These are phyloP conservation scores for Leptogaster cylindrica DNA, from an alignment of 2,888 invertebrate species.

Conservation along the genomic window DNA sequence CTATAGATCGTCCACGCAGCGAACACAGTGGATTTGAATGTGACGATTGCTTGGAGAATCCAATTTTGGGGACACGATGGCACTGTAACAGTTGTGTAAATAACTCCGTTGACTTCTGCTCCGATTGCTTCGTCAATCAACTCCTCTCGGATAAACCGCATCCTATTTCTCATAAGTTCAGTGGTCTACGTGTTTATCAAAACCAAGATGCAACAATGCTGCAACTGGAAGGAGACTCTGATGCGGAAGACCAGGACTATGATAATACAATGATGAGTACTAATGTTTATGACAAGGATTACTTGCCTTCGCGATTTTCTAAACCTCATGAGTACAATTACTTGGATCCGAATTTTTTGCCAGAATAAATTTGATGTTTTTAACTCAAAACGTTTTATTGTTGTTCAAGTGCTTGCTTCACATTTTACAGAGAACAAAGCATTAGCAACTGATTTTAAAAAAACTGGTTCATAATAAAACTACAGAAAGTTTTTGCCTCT, in stretches of 20 bases:
- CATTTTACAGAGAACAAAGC: too few relatives aligned
- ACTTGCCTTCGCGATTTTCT: slow-evolving; percentile 47
- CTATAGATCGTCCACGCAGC: slow-evolving; percentile 50
- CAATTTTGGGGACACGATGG: slow-evolving; percentile 72
- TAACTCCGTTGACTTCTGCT: slow-evolving; percentile 68
- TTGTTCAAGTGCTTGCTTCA: background rate
- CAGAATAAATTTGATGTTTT: slow-evolving; percentile 39
- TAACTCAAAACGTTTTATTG: background rate
- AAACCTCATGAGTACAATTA: slow-evolving; percentile 50
- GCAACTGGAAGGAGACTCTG: slow-evolving; percentile 23
- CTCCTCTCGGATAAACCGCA: slow-evolving; percentile 53
- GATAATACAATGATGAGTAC: background rate
- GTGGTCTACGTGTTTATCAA: slow-evolving; percentile 40
- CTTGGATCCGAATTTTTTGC: slow-evolving; percentile 52
- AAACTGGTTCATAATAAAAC: too few relatives aligned
- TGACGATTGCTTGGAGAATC: slow-evolving; percentile 69
- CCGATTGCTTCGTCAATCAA: slow-evolving; percentile 69
- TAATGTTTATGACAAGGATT: slow-evolving; percentile 48
- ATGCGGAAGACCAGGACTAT: slow-evolving; percentile 36
- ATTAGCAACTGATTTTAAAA: too few relatives aligned
- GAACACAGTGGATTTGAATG: slow-evolving; percentile 63
- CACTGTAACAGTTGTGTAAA: slow-evolving; percentile 70
- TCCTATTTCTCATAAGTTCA: slow-evolving; percentile 45
- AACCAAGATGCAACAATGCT: background rate
- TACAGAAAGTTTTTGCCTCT: background rate